Evolutionary conservation across 2,888 invertebrate species (phyloP), one percentile per base, ranked within the genome.

Genomic region (Amblyjoppa fuscipennis): DNA sequence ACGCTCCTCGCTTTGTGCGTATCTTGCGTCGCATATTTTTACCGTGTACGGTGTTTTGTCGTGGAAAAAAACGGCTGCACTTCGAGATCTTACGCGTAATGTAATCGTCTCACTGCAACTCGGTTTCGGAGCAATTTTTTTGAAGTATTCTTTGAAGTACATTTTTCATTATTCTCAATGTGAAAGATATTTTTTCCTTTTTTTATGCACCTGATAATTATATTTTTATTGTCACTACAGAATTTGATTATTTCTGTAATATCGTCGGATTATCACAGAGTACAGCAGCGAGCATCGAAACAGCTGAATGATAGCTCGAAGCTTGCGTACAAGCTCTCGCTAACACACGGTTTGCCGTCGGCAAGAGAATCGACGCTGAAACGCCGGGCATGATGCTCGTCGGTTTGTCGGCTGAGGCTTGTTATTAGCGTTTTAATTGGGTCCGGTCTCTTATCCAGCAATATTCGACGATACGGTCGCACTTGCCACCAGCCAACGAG

Each of bases 391-490:
- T 70, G 84, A 87, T 74, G 80, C 87, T 87, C 82, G 88, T 84
- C 86, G 86, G 85, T 81, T 86, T 83, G 85, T 84, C 84, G 85
- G 84, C 87, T 87, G 85, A 86, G 89, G 89, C 89, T 92, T 91
- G 92, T 93, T 93, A 93, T 93, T 92, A 91, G 91, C 89, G 89
- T 90, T 93, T 93, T 93, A 94, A 93, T 93, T 92, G 92, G 91
- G 91, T 93, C 90, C 92, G 91, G 91, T 93, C 93, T 91, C 92
- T 93, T 93, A 93, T 93, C 91, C 92, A 41, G 92, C 91, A 90
- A 91, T 93, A 92, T 92, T 91, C 90, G 88, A 87, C 88, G 89
- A 89, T 90, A 88, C 90, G 90, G 90, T 87, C 88, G 88, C 88
- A 89, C 89, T 90, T 89, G 89, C 90, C 88, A 88, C 89, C 77